Conservation (phyloP, 2,888 invertebrate genomes). For the Philonicus albiceps region DNA sequence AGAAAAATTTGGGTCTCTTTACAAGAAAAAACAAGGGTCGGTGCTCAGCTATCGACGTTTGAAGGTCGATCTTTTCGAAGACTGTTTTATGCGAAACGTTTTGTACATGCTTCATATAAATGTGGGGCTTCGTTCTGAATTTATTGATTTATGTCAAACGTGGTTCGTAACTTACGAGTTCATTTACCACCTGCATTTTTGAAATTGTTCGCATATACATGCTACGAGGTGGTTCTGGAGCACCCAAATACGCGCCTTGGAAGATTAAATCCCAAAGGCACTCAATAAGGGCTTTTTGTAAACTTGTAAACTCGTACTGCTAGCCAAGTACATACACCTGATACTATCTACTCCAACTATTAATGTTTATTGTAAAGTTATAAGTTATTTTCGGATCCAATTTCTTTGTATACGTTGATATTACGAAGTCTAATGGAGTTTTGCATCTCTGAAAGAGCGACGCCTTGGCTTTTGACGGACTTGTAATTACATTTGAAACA, state of each 20-base stretch:
- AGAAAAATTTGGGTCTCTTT: slow-evolving; percentile 2
- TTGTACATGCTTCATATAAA: neutral
- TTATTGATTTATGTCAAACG: slow-evolving; percentile 33
- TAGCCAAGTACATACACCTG: neutral
- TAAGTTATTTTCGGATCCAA: slow-evolving; percentile 34
- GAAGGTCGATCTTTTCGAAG: neutral
- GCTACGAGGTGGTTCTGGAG: neutral
- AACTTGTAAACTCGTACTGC: neutral
- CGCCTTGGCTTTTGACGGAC: slow-evolving; percentile 10
- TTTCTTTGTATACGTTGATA: slow-evolving; percentile 10
- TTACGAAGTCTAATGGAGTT: neutral
- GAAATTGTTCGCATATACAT: neutral
- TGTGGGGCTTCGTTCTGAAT: slow-evolving; percentile 9
- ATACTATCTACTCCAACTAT: slow-evolving; percentile 17
- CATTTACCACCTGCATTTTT: neutral
- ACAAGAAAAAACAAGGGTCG: slow-evolving; percentile 1
- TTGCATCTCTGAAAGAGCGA: neutral
- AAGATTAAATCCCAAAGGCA: neutral
- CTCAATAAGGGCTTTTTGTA: neutral
- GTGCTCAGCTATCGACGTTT: neutral
- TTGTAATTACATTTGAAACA: slow-evolving; percentile 25
- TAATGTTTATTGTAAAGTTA: slow-evolving; percentile 30
- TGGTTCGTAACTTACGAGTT: slow-evolving; percentile 22
- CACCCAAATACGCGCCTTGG: neutral
- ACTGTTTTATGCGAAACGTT: neutral